Evolutionary conservation across 1,140 invertebrate species (phyloP), one percentile per base, ranked within the genome.

Genomic region (Drusus annulatus): DNA sequence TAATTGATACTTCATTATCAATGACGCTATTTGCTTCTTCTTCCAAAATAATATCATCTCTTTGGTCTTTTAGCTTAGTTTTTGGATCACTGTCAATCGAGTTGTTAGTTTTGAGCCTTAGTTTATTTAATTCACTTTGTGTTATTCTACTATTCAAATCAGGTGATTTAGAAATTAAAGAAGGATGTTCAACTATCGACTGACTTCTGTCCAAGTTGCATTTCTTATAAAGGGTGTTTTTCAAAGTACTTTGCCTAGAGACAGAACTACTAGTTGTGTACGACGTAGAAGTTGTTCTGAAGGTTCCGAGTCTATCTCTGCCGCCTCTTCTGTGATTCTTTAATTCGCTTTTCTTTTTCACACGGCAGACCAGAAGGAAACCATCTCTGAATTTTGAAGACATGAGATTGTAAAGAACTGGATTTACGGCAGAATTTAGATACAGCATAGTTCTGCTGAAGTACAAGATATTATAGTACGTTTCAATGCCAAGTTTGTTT

Each of bases 401-500:
- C 94, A 95, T 95, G n/a, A 95, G 87, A 86, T 95, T 95, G 84
- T 96, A 96, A 1, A 96, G 86, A 78, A 96, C 94, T 0, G 95
- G 95, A 89, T 97, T 96, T 54, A 96, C 89, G 7, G 94, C 95
- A 0, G 95, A 96, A 85, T 97, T 96, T 71, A 96, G 89, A 85
- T 97, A 97, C 52, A 95, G 88, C 93, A 97, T 94, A n/a, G 96
- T 93, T 80, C 96, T 91, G 76, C 93, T 94, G 85, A 96, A 95
- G 85, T 95, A 96, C 0, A 97, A 86, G 4, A 97, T 88, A 81
- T 93, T 94, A 86, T 94, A 95, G 88, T 94, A 97, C 10, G 90
- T 92, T 82, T 96, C 93, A 17, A 93, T 90, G 56, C 93, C 94
- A 2, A 94, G 86, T 58, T 90, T 87, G 16, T 90, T 87, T 25